Evolutionary conservation across 2,888 invertebrate genomes (phyloP).

Genomic region (Hyppa rectilinea): DNA sequence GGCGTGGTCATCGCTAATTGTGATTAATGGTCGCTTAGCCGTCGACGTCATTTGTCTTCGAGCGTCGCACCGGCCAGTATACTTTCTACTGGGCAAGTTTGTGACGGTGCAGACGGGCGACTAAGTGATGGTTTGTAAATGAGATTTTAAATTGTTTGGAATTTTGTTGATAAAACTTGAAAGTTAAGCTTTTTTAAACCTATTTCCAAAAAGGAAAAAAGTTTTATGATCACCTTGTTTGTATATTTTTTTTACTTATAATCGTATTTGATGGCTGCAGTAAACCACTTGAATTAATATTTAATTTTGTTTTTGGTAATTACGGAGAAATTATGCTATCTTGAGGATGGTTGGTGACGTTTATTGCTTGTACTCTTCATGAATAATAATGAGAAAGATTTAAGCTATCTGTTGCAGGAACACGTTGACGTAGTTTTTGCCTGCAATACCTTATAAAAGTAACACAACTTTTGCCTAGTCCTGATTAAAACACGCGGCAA

Average conservation of each 20-base stretch:
- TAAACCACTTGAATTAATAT: neutral
- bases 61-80: conserved; percentile 79
- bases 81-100: conserved; percentile 79
- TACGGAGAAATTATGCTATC: too few relatives aligned
- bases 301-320: neutral
- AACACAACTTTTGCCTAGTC: neutral
- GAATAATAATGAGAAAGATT: neutral
- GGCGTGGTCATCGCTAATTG: conserved; percentile 83
- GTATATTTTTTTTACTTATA: too few relatives aligned
- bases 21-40: conserved; percentile 82
- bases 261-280: neutral
- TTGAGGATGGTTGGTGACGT: neutral
- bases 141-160: conserved; percentile 39
- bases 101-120: conserved; percentile 69
- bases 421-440: neutral
- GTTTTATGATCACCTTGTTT: too few relatives aligned
- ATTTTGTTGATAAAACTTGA: conserved; percentile 9
- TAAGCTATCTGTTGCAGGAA: neutral
- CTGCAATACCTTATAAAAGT: neutral
- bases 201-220: too few relatives aligned
- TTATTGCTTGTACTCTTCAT: neutral
- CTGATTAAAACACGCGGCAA: too few relatives aligned
- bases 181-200: too few relatives aligned
- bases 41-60: conserved; percentile 85
- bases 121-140: conserved; percentile 42